Evolutionary conservation across 1,140 invertebrate species (phyloP), one percentile per base, ranked within the genome.

Genomic region (Papilio helenus): DNA sequence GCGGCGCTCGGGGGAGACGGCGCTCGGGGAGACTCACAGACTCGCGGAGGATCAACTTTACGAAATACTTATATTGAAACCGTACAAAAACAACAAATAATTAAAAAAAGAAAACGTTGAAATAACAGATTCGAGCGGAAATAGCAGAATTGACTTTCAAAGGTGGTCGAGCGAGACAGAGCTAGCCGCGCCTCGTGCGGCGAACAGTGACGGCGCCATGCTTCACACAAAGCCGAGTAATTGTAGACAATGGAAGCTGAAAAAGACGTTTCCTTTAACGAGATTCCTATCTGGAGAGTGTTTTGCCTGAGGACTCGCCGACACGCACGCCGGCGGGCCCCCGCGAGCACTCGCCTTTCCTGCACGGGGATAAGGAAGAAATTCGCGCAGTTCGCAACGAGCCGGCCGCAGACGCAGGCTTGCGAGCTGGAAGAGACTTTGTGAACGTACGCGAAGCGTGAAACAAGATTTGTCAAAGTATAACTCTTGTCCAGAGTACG

Each of bases 221-320:
- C 81, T 84, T 84, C 83, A 83, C 81, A 89, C 84, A 90, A 90
- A 90, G 88, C 89, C 88, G 90, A 91, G 89, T 92, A 91, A 93
- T 89, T 93, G 91, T 93, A 93, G 91, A 93, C 91, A 93, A 93
- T 92, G 86, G 89, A 85, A 87, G 86, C 91, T 93, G 90, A 90
- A 92, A 93, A 93, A 93, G 91, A 93, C 91, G 87, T 92, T 86
- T 92, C 89, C 89, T 91, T 90, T 90, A 91, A 88, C 88, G 92
- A 93, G 91, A 93, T 93, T 85, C 86, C 89, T 89, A 93, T 92
- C 91, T 89, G 72, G 51, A 80, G 83, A 92, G 86, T 90, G 86
- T 92, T 91, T 92, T 89, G 90, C 90, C 88, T 87, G 85, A 90
- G 89, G 90, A 91, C 80, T 81, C 80, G 44, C 39, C 44, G 34